These are phyloP conservation scores for Clarias laeviceps DNA, from an alignment of 2,797 vertebrate species.

Conservation along the genomic window DNA sequence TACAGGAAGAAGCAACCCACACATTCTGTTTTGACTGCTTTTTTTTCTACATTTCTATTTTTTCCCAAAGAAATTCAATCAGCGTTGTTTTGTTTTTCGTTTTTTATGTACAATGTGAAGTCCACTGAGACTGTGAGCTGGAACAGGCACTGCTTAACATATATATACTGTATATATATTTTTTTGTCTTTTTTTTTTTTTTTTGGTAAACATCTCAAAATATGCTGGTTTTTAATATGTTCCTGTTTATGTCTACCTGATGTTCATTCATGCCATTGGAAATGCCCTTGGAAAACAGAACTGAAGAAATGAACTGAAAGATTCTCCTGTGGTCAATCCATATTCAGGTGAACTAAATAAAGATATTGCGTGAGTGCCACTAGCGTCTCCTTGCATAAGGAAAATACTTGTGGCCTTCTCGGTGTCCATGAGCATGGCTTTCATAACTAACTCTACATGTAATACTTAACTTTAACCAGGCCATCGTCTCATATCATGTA, in stretches of 20 bases:
- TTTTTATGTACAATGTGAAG: constrained; percentile 96
- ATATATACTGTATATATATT: constrained; percentile 69
- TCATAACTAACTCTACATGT: constrained; percentile 63
- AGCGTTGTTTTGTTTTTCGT: constrained; percentile 71
- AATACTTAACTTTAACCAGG: constrained; percentile 57
- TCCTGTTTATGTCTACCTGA: constrained; percentile 91
- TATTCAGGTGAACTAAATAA: constrained; percentile 85
- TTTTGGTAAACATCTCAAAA: constrained; percentile 78
- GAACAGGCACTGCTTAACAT: constrained; percentile 99
- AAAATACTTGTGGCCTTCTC: constrained; percentile 61
- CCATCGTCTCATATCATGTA: constrained; percentile 71
- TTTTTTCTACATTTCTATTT: constrained; percentile 58
- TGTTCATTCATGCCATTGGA: constrained; percentile 88
- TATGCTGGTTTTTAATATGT: constrained; percentile 85
- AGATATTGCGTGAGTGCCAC: constrained; percentile 89
- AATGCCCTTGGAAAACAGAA: constrained; percentile 85
- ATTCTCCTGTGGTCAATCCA: constrained; percentile 80
- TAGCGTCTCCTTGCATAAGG: constrained; percentile 78
- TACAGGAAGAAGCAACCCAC: constrained; percentile 83
- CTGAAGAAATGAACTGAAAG: constrained; percentile 77
- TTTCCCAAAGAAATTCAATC: constrained; percentile 75
- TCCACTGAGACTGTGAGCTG: constrained; percentile 94
- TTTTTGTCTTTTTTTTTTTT: constrained; percentile 59
- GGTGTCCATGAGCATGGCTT: constrained; percentile 52
- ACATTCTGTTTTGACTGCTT: constrained; percentile 81